Evolutionary conservation across 1,140 invertebrate genomes (phyloP), one percentile per base, ranked within the genome.

Genomic region (Aphaenogaster floridana): DNA sequence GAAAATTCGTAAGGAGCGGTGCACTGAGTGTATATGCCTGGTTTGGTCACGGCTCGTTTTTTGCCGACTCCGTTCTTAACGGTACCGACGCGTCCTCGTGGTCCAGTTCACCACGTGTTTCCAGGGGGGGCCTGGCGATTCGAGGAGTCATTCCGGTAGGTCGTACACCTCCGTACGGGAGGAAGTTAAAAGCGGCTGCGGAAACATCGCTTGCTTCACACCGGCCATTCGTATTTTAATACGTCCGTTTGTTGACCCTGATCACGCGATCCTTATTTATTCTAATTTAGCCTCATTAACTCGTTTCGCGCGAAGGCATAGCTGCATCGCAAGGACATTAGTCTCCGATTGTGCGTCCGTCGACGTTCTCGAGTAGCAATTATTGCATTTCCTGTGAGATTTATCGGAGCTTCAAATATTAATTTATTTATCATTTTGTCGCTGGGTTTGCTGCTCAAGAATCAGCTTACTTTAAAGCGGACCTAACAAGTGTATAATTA

Each of bases 101-200:
- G 91, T 93, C 93, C 93, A 93, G 90, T 93, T 93, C 77, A 79
- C 90, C 92, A 88, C 88, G 89, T 89, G 91, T 89, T 90, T 88
- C 72, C 54, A 83, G 21, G 59, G 77, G 77, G 78, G 80, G 34
- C 34, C 87, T 15, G 28, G 54, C 69, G 87, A 86, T 91, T 87
- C 79, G 81, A 77, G 83, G 77, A 80, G 54, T 76, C 63, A 84
- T 76, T 69, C 61, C 48, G 54, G 54, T 64, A 91, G 89, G 89
- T 91, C 89, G 81, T 88, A 78, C 59, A 86, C 86, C 86, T 90
- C 59, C 48, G 21, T 11, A 71, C 36, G 42, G 57, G 28, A 59
- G 83, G 72, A 83, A 86, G 76, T 86, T 34, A 69, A 90, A 80
- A 86, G 89, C 78, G 42, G 61, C 76, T 34, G 64, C 71, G 76